Percentiles rank a stretch among this genome's conserved stretches.
These are phyloP conservation scores for Melinopterus prodromus DNA, from an alignment of 2,888 invertebrate genomes.

Conservation along the genomic window DNA sequence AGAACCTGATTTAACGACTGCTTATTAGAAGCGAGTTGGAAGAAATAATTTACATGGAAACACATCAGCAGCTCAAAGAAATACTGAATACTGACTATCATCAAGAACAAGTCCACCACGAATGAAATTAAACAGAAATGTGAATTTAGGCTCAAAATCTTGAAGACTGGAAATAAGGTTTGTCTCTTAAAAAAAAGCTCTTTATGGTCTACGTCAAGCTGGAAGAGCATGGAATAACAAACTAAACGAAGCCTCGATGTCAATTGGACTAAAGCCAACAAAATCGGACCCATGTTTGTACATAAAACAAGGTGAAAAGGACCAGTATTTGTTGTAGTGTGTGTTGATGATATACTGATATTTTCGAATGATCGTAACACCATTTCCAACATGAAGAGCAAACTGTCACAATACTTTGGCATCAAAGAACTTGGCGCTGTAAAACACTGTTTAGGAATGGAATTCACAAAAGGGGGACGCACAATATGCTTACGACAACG, in stretches of 20 bases:
- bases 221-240: slow-evolving; percentile 43
- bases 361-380: slow-evolving; percentile 35
- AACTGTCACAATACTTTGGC: slow-evolving; percentile 32
- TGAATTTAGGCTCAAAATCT: background rate
- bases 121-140: background rate
- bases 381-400: slow-evolving; percentile 16
- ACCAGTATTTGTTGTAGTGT: slow-evolving; percentile 35
- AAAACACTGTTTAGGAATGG: slow-evolving; percentile 45
- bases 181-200: slow-evolving; percentile 41
- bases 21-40: too few relatives aligned
- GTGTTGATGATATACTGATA: slow-evolving; percentile 47
- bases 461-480: slow-evolving; percentile 38
- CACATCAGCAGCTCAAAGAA: too few relatives aligned
- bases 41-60: too few relatives aligned
- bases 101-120: background rate
- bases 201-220: slow-evolving; percentile 45
- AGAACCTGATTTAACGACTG: slow-evolving; percentile 45
- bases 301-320: slow-evolving; percentile 29
- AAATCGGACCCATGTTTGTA: slow-evolving; percentile 45
- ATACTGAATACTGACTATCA: too few relatives aligned
- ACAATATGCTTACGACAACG: slow-evolving; percentile 39
- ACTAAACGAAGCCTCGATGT: slow-evolving; percentile 35
- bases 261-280: slow-evolving; percentile 37
- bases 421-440: slow-evolving; percentile 43
- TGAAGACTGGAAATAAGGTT: slow-evolving; percentile 35